These are phyloP conservation scores for Polydesmus complanatus DNA, from an alignment of 2,888 invertebrate genomes.

Conservation along the genomic window DNA sequence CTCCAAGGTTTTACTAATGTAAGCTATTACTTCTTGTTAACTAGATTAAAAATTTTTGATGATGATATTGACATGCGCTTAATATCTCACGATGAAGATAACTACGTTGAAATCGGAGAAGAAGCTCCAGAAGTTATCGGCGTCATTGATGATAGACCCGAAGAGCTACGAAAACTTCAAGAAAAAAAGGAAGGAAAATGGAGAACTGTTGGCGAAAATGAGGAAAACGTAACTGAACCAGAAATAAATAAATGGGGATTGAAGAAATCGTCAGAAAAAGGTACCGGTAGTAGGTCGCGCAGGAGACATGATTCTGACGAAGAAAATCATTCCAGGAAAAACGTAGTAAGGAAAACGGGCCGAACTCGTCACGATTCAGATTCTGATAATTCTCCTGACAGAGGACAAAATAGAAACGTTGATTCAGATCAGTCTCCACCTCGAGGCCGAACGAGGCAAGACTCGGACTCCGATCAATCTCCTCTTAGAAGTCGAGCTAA, in stretches of 20 bases:
- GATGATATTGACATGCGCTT: slow-evolving; percentile 59
- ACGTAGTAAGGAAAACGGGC: too few species aligned
- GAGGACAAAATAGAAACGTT: slow-evolving; percentile 16
- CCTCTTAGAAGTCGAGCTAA: slow-evolving; percentile 19
- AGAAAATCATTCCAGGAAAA: not conserved
- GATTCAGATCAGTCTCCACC: slow-evolving; percentile 26
- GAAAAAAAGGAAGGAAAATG: slow-evolving; percentile 24
- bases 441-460: slow-evolving; percentile 19
- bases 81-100: slow-evolving; percentile 45
- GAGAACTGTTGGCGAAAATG: not conserved
- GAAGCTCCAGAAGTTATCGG: slow-evolving; percentile 83
- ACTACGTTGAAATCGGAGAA: slow-evolving; percentile 57
- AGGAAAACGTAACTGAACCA: not conserved
- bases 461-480: slow-evolving; percentile 20
- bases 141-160: slow-evolving; percentile 66
- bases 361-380: slow-evolving; percentile 23
- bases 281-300: slow-evolving; percentile 6
- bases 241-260: not conserved
- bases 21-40: too few species aligned
- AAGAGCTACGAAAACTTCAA: slow-evolving; percentile 38
- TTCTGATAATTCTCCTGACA: slow-evolving; percentile 26
- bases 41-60: slow-evolving; percentile 60
- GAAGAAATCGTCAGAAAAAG: not conserved
- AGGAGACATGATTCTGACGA: slow-evolving; percentile 27
- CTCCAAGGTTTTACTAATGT: too few species aligned